Base-by-base conservation (phyloP, 2,888 invertebrate genomes). In the Synergus laeviventris region DNA sequence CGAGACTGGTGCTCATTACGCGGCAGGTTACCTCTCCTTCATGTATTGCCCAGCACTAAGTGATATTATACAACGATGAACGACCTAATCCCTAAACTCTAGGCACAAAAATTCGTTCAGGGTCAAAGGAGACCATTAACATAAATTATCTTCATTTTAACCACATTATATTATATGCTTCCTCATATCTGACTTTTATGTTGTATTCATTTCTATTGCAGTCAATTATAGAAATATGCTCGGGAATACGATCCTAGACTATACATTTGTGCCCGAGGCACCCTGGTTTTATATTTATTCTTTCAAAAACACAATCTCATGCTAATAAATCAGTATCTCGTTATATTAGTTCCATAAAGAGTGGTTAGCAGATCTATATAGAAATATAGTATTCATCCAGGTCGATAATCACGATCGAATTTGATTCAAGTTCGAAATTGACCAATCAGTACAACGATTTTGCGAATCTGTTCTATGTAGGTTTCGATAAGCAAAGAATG, bases 1-100 rank as follows among this genome's bases (percentile, higher is more conserved):
- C 80, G 78, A 70, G 75, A 80, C 77, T 76, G 75, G 81, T 82
- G 81, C 84, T 83, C 84, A 84, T 84, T 85, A 84, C 83, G 83
- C 81, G 82, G 75, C 38, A 74, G 56, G 76, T 80, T 79, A 77
- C 75, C 77, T 79, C 79, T 75, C 74, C 76, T 75, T 81, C 81
- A 81, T 81, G 79, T 76, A 77, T 78, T 77, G 81, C 77, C 75
- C 76, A 73, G 78, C 77, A 61, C 77, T 74, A 77, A 79, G 78
- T 81, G 78, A 81, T 80, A 76, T 76, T 76, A 76, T 81, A 80
- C 79, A 79, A 79, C 76, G 76, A 56, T 56, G 21, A 21, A 74
- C 80, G 77, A n/a, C 24, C 21, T 24, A 49, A 70, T 70, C 49
- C 49, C 12, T 70, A 42, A 16, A 14, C 64, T 66, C 42, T n/a